Percentiles rank a stretch among this genome's conserved stretches.
phyloP scores from a whole-genome alignment of 2,113 vertebrate species.

The Oenanthe melanoleuca region DNA sequence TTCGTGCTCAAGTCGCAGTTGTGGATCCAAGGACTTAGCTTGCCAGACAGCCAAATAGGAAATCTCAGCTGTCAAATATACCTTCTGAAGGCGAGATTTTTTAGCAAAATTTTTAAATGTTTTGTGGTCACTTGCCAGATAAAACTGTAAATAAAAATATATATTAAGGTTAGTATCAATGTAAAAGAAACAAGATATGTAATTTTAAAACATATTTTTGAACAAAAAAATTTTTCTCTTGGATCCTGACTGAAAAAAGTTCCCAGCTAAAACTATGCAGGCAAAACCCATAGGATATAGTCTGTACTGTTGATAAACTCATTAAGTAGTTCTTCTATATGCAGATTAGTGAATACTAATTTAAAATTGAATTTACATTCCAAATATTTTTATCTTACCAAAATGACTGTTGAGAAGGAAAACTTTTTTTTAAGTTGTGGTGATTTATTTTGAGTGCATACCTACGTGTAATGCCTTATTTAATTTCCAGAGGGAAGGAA shows the following conservation, averaged over 20 bases:
- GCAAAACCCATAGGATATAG: neutral
- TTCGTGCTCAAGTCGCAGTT: constrained; percentile 86
- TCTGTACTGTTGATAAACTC: neutral
- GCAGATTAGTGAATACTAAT: neutral
- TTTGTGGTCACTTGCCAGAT: constrained; percentile 84
- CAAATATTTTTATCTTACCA: neutral
- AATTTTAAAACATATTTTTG: neutral
- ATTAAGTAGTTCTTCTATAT: neutral
- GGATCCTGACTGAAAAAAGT: neutral
- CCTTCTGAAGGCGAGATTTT: constrained; percentile 85
- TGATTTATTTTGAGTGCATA: neutral
- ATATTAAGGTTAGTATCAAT: neutral
- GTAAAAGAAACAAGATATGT: neutral
- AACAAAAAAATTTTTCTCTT: neutral
- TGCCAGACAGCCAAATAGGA: constrained; percentile 86
- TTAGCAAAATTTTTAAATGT: constrained; percentile 79
- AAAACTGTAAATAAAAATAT: constrained; percentile 77
- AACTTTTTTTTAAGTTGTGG: neutral
- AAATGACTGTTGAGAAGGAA: neutral
- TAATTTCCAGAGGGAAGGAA: neutral
- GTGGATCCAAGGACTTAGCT: constrained; percentile 81
- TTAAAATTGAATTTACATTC: neutral
- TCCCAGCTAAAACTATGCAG: neutral
- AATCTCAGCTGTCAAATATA: constrained; percentile 75
- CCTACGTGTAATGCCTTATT: fast-evolving